These are phyloP conservation scores for Proctacanthus coquilletti DNA, from an alignment of 1,140 invertebrate genomes.

Conservation along the genomic window DNA sequence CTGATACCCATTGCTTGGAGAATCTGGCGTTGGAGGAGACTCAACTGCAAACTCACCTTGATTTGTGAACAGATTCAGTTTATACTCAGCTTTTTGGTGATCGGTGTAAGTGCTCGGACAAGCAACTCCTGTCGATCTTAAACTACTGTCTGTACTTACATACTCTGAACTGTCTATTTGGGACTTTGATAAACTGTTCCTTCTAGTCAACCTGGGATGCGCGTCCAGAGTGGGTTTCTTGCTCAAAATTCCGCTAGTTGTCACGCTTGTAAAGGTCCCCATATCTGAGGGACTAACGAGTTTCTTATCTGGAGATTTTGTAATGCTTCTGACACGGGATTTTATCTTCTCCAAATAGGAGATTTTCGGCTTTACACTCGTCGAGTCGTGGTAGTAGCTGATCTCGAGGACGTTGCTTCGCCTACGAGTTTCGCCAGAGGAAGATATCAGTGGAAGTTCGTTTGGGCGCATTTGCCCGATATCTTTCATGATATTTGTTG, in stretches of 20 bases:
- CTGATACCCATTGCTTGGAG: not conserved
- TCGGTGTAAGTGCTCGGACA: no score
- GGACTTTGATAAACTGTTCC: conserved; percentile 42
- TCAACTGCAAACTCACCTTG: conserved; percentile 6
- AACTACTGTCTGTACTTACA: conserved; percentile 19
- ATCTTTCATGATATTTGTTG: not conserved
- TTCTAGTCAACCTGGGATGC: conserved; percentile 22
- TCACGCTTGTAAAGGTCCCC: conserved; percentile 41
- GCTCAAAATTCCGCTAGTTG: conserved; percentile 41
- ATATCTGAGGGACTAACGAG: conserved; percentile 22
- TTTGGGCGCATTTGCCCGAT: not conserved
- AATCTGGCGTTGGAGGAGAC: not conserved
- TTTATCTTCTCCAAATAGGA: conserved; percentile 43
- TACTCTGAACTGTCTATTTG: conserved; percentile 42
- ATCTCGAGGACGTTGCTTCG: conserved; percentile 41
- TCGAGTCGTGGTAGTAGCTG: conserved; percentile 37
- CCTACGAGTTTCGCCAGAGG: conserved; percentile 6
- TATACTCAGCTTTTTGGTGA: conserved; percentile 27
- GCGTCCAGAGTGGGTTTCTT: conserved; percentile 27
- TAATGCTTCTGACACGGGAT: conserved; percentile 35
- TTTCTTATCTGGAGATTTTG: not conserved
- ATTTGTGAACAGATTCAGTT: conserved; percentile 24
- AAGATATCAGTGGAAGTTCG: conserved; percentile 4
- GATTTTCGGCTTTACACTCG: conserved; percentile 18
- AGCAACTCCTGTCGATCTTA: no score